Conservation (phyloP, 2,113 vertebrate genomes). For the Cheirogaleus medius region DNA sequence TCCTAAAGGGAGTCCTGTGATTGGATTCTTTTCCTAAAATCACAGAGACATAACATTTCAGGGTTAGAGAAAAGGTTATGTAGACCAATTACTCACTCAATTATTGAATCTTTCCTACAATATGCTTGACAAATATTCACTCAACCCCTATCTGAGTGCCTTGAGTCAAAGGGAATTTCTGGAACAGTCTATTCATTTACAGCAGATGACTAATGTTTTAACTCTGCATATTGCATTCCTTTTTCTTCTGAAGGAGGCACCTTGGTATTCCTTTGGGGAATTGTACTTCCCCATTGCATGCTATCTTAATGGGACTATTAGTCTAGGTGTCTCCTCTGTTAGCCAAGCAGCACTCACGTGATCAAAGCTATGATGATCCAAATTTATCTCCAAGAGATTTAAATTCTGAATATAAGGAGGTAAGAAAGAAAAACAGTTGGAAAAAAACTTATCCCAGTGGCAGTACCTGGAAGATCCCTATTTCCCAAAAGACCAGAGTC, state of each 20-base stretch:
- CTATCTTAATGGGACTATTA: conserved; percentile 40
- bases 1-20: neutral
- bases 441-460: conserved; percentile 41
- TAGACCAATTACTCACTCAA: conserved; percentile 9
- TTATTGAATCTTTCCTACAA: conserved; percentile 38
- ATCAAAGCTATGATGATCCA: neutral
- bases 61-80: neutral
- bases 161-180: conserved; percentile 51
- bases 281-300: neutral
- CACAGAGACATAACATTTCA: neutral
- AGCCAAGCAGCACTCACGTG: neutral
- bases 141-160: neutral
- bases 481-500: neutral
- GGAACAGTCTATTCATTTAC: conserved; percentile 1
- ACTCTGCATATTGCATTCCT: neutral
- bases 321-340: neutral
- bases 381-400: conserved; percentile 29
- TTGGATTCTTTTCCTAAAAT: conserved; percentile 48
- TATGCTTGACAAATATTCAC: conserved; percentile 29
- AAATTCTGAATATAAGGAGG: conserved; percentile 36
- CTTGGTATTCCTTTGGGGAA: neutral
- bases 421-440: conserved; percentile 23
- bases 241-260: neutral
- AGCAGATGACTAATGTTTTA: neutral
- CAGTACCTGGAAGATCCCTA: neutral